A percentile compares a stretch with the other conserved stretches of the same genome.
Conservation (phyloP, 2,113 vertebrate genomes). For the Aegypius monachus region DNA sequence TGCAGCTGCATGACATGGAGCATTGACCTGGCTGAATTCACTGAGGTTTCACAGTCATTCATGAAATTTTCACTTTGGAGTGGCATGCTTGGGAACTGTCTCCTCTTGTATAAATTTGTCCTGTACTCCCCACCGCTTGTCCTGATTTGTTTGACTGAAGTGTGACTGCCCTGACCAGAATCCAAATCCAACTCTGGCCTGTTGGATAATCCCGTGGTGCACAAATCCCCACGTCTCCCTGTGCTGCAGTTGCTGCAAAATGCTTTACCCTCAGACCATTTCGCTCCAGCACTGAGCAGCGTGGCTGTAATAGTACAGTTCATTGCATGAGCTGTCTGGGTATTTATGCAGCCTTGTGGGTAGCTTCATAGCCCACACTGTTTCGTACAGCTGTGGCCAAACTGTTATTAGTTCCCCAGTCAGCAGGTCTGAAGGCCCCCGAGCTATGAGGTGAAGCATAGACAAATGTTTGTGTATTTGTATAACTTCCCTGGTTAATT, state of each 20-base stretch:
- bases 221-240: accelerated
- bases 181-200: background rate
- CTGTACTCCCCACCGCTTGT: background rate
- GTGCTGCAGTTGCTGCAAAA: background rate
- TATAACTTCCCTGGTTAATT: background rate
- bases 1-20: background rate
- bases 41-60: background rate
- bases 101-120: background rate
- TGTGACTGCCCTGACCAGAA: accelerated
- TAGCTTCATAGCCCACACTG: background rate
- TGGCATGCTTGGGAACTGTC: too few species aligned
- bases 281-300: accelerated
- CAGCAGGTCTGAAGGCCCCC: background rate
- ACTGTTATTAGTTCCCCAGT: background rate
- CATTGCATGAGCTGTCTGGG: background rate
- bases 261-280: accelerated
- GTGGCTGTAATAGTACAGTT: background rate
- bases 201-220: accelerated
- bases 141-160: background rate
- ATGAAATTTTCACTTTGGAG: background rate
- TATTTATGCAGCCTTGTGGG: background rate
- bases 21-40: background rate
- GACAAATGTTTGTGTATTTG: background rate
- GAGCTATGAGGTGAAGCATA: background rate
- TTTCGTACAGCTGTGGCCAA: background rate